Evolutionary conservation across 2,888 invertebrate species (phyloP).

Genomic region (Ashinkailepas kermadecensis): DNA sequence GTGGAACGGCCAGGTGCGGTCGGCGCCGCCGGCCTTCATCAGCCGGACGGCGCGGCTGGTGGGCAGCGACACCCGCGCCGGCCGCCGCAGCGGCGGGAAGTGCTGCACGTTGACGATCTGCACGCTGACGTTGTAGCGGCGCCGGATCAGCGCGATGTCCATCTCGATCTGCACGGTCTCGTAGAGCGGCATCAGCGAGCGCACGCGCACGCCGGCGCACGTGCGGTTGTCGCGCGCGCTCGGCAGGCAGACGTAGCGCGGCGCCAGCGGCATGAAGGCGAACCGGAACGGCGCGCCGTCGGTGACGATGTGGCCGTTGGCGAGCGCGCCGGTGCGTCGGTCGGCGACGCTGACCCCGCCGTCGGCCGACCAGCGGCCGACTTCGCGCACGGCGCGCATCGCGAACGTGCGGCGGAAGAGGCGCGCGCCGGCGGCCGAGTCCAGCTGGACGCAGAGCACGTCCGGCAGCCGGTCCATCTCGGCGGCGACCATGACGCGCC

Average conservation of each 20-base stretch:
- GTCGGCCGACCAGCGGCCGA: background rate
- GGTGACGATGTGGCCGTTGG: background rate
- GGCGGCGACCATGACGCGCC: background rate
- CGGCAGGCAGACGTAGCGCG: background rate
- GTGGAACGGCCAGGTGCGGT: conserved; percentile 4
- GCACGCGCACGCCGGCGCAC: background rate
- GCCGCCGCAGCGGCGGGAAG: background rate
- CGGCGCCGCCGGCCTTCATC: background rate
- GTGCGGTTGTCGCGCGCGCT: background rate
- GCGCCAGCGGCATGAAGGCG: background rate
- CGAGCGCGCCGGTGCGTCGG: background rate
- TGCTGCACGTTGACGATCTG: background rate
- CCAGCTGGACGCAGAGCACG: conserved; percentile 5
- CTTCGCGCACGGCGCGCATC: background rate
- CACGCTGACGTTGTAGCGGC: background rate
- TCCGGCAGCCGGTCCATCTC: background rate
- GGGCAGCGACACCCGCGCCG: background rate
- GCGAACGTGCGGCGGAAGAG: conserved; percentile 14
- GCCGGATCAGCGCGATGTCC: background rate
- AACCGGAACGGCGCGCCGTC: background rate
- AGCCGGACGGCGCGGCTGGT: background rate
- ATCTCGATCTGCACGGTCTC: background rate
- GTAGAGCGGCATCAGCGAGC: background rate
- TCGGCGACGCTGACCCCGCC: background rate
- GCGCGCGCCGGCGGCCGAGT: background rate